Percentiles rank a stretch among this genome's conserved stretches.
These are phyloP conservation scores for Asteroscopus sphinx DNA, from an alignment of 2,888 invertebrate genomes.

Conservation along the genomic window DNA sequence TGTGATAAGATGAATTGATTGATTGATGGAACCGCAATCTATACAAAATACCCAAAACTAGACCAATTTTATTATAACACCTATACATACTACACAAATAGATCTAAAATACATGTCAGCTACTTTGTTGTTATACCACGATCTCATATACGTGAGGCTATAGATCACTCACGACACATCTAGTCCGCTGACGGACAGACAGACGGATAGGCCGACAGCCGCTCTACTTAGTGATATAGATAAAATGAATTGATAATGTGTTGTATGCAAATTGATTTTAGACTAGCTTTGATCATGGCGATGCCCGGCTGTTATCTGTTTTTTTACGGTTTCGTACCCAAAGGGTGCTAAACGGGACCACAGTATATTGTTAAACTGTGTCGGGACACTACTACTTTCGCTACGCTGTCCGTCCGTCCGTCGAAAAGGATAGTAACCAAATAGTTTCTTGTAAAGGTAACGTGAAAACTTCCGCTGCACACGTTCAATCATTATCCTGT, in stretches of 20 bases:
- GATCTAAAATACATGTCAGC: slow-evolving; percentile 6
- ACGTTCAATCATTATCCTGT: too few species aligned
- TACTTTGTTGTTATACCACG: slow-evolving; percentile 18
- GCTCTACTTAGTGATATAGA: slow-evolving; percentile 31
- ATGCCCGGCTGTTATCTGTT: background rate
- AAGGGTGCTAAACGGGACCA: too few species aligned
- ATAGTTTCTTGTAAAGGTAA: too few species aligned
- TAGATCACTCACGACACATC: slow-evolving; percentile 41
- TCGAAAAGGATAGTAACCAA: too few species aligned
- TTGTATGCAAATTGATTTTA: slow-evolving; percentile 27
- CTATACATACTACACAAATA: slow-evolving; percentile 24
- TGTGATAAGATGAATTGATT: background rate
- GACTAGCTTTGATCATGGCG: background rate
- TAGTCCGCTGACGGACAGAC: slow-evolving; percentile 24
- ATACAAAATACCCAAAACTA: background rate
- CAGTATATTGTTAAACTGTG: too few species aligned
- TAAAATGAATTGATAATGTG: slow-evolving; percentile 23
- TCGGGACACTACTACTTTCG: too few species aligned
- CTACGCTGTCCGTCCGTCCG: too few species aligned
- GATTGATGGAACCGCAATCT: background rate
- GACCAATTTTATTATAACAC: background rate
- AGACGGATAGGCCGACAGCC: slow-evolving; percentile 12
- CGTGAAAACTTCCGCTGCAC: too few species aligned
- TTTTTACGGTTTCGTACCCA: too few species aligned
- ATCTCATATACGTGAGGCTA: slow-evolving; percentile 4